Evolutionary conservation across 2,888 invertebrate genomes (phyloP), one percentile per base, ranked within the genome.

Genomic region (Drosophila macrothrix): DNA sequence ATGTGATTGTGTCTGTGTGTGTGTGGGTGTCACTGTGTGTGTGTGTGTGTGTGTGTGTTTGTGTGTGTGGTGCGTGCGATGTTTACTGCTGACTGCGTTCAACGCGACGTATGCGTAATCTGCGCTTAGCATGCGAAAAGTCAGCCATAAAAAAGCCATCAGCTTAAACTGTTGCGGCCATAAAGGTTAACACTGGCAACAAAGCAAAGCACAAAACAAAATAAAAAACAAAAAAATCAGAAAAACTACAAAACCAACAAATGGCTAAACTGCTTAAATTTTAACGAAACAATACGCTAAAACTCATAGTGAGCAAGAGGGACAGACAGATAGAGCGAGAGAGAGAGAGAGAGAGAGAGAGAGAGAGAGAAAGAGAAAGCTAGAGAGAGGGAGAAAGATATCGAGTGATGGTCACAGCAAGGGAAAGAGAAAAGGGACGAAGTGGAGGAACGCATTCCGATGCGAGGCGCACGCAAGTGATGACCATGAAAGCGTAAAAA

Each of bases 401-500:
- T 52, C 3, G 22, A 33, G 54, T 46, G 39, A 9, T n/a, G 46
- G 39, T 53, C 43, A 35, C 22, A 16, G 33, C n/a, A 29, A 14
- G 53, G 22, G 31, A 12, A 22, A 22, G 60, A 31, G 49, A 22
- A 12, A 31, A 35, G 28, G 41, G 37, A 4, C 14, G 41, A 14
- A n/a, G 10, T 22, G 37, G 37, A 19, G 39, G 39, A 61, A 68
- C 69, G 70, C 79, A 86, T 84, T 86, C 82, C 82, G 65, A 76
- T 81, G 80, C 78, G 58, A 62, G 53, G 61, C 68, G 58, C 88
- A 90, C 90, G 90, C 90, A 87, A 87, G 82, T 87, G 87, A 80
- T 77, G 87, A 77, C 87, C 87, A 87, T 90, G 87, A 90, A 90
- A 88, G 88, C 90, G 81, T 90, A 88, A 90, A 87, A 87, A 87